phyloP scores from a whole-genome alignment of 2,797 vertebrate species.

The Odontamblyopus rebecca region DNA sequence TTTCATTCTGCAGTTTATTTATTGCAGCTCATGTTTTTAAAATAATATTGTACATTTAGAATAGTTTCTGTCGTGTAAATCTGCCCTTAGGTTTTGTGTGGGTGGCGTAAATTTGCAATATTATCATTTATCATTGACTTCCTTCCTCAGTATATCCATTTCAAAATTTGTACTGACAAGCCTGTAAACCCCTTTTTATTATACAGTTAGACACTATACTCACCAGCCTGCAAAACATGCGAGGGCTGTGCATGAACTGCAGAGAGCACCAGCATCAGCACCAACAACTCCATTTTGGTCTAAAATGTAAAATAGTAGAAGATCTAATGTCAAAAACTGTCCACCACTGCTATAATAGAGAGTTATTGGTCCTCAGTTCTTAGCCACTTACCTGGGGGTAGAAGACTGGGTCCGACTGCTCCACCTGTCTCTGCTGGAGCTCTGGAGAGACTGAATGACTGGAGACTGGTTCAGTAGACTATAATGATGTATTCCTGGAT shows the following conservation, averaged over 20 bases:
- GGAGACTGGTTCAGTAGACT: conserved; percentile 7
- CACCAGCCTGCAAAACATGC: conserved; percentile 56
- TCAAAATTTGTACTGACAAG: no score
- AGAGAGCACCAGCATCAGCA: conserved; percentile 52
- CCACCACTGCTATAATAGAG: not conserved
- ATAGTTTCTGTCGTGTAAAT: no score
- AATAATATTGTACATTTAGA: no score
- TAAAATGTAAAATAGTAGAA: not conserved
- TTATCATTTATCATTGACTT: no score
- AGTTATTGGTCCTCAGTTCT: not conserved
- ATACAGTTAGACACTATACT: conserved; percentile 41
- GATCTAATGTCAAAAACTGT: not conserved
- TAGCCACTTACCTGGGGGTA: conserved; percentile 54
- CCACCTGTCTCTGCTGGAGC: conserved; percentile 17
- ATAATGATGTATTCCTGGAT: conserved; percentile 49
- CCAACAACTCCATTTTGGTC: conserved; percentile 65
- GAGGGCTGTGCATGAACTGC: conserved; percentile 43
- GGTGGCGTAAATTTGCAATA: no score
- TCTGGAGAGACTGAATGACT: conserved; percentile 26
- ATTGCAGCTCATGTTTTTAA: no score
- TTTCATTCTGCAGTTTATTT: no score
- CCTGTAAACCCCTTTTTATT: not conserved
- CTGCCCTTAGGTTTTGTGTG: no score
- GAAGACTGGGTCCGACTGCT: conserved; percentile 32
- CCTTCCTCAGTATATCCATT: no score